Conservation (phyloP, 2,797 vertebrate species). For the Acipenser transmontanus region DNA sequence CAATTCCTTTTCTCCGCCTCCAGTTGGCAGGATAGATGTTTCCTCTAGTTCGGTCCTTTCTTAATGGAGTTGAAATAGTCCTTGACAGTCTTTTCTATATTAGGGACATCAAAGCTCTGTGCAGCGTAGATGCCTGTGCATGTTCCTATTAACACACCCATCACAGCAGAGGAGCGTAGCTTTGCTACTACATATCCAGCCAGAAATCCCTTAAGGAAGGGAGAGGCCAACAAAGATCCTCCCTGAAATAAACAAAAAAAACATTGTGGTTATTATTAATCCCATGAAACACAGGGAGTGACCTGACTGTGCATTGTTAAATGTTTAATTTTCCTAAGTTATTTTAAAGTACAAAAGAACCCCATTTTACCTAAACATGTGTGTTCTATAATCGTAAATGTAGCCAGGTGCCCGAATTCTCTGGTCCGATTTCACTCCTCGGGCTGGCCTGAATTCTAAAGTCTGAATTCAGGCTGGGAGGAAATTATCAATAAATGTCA, state of each 20-base stretch:
- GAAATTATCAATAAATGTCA: background rate
- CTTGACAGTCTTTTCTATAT: constrained; percentile 79
- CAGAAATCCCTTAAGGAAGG: constrained; percentile 87
- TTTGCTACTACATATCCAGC: constrained; percentile 87
- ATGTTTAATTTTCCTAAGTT: no score
- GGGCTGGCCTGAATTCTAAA: no score
- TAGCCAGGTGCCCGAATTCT: no score
- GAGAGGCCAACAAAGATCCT: constrained; percentile 74
- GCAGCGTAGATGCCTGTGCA: constrained; percentile 80
- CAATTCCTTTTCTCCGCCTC: background rate
- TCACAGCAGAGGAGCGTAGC: constrained; percentile 80
- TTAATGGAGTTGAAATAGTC: constrained; percentile 67
- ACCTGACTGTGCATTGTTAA: no score
- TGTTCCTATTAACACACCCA: constrained; percentile 82
- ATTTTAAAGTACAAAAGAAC: no score
- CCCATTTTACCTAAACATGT: no score
- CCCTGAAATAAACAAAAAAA: constrained; percentile 53
- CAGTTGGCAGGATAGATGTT: background rate
- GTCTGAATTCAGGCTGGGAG: background rate
- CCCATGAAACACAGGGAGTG: no score
- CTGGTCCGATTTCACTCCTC: no score
- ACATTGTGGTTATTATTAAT: background rate
- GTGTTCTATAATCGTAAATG: no score
- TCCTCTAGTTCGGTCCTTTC: constrained; percentile 72
- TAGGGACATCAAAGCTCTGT: constrained; percentile 79